Evolutionary conservation across 2,888 invertebrate genomes (phyloP).

Genomic region (Aspidiotus destructor): DNA sequence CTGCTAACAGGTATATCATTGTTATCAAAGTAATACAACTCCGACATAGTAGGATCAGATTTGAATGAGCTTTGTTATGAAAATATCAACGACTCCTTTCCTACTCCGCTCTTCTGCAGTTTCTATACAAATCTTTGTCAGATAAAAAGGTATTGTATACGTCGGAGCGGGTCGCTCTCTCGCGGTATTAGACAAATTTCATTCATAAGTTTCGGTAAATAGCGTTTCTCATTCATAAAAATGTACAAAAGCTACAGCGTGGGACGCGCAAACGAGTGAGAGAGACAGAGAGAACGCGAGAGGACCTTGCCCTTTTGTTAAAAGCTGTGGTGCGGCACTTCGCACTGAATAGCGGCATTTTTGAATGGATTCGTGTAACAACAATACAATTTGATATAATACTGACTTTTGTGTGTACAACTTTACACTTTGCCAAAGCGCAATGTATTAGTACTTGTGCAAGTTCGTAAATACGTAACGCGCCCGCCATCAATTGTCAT

Average conservation of each 20-base stretch:
- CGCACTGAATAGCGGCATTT: slow-evolving; percentile 28
- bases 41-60: slow-evolving; percentile 25
- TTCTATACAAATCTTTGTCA: slow-evolving; percentile 31
- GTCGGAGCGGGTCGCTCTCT: slow-evolving; percentile 10
- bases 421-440: slow-evolving; percentile 27
- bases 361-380: slow-evolving; percentile 30
- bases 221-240: slow-evolving; percentile 32
- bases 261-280: slow-evolving; percentile 9
- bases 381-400: slow-evolving; percentile 31
- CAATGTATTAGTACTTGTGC: slow-evolving; percentile 30
- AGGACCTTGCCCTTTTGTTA: slow-evolving; percentile 28
- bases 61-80: slow-evolving; percentile 33
- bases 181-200: slow-evolving; percentile 30
- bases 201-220: slow-evolving; percentile 30
- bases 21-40: slow-evolving; percentile 17
- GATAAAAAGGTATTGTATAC: slow-evolving; percentile 29
- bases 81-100: slow-evolving; percentile 31
- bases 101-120: slow-evolving; percentile 9
- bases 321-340: slow-evolving; percentile 28
- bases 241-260: slow-evolving; percentile 27
- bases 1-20: slow-evolving; percentile 28
- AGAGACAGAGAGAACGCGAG: background rate
- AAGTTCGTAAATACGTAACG: slow-evolving; percentile 16
- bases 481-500: slow-evolving; percentile 24
- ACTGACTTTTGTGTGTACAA: slow-evolving; percentile 30